phyloP scores from a whole-genome alignment of 2,888 invertebrate species.

The Steromphala cineraria region DNA sequence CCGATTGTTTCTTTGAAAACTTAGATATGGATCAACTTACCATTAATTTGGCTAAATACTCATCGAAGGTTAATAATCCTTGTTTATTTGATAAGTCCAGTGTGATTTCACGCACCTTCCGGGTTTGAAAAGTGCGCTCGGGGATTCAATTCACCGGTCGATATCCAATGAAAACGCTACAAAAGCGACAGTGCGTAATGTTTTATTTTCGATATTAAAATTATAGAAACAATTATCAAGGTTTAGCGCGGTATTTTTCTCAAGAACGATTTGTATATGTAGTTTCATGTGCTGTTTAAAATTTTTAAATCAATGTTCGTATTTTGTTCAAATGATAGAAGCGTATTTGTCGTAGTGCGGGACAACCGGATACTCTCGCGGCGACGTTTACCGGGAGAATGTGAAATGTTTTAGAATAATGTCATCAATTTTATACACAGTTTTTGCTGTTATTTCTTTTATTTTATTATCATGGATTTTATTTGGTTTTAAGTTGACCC shows the following conservation, averaged over 20 bases:
- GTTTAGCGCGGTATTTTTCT: neutral
- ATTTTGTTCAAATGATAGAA: neutral
- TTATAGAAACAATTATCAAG: neutral
- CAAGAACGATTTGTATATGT: neutral
- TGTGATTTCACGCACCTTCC: neutral
- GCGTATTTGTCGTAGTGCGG: neutral
- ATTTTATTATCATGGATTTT: neutral
- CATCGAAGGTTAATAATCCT: too few relatives aligned
- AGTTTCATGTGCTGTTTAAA: neutral
- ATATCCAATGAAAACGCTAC: neutral
- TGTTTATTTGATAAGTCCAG: too few relatives aligned
- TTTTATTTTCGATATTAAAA: neutral
- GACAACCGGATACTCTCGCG: conserved; percentile 13
- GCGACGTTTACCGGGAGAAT: conserved; percentile 14
- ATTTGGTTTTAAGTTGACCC: neutral
- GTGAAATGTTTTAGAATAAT: conserved; percentile 18
- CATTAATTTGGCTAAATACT: too few relatives aligned
- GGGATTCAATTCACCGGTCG: neutral
- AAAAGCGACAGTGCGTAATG: neutral
- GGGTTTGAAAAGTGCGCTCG: conserved; percentile 4
- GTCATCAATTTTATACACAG: neutral
- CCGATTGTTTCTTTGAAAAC: too few relatives aligned
- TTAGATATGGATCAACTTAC: too few relatives aligned
- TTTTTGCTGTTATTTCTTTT: neutral
- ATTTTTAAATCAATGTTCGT: neutral